Evolutionary conservation across 2,888 invertebrate genomes (phyloP), one percentile per base, ranked within the genome.

Genomic region (Zygaena filipendulae): DNA sequence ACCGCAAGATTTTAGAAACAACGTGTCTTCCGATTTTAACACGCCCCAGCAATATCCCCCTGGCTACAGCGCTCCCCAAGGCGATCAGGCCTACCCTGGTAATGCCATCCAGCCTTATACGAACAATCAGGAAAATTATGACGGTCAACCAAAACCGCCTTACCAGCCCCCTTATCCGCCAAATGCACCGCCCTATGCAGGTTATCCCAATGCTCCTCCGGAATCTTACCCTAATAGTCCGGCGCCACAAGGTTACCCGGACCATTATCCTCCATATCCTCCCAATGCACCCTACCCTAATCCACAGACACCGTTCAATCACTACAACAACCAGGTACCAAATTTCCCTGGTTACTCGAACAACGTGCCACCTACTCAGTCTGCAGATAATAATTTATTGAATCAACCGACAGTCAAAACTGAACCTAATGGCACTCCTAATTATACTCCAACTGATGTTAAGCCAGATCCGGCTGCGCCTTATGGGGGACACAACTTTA

Each of bases 291-390:
- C 60, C n/a, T 69, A 61, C 36, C 59, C 56, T 22, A 64, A 60
- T 33, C 33, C 45, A 3, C 30, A 59, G 9, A 35, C 54, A 5
- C 43, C 62, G 2, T 74, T 58, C 29, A 72, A 71, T 39, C 69
- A 71, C 36, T 77, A 59, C 22, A 59, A 59, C 7, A 64, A 59
- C 33, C 56, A 57, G 25, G 38, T 54, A 13, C 38, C 54, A 8
- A 69, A 61, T 43, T 74, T 63, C 40, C 49, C 63, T 2, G 59
- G 57, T 8, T 77, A 59, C 36, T 39, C 56, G 2, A 70, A 60
- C 37, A 62, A 62, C 35, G 40, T 53, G 25, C 57, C 59, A 20
- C 46, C 60, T 29, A 55, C 46, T 38, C 54, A 45, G 38, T 18
- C 46, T 21, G 30, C 44, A n/a, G 34, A 29, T 13, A 49, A 41